phyloP scores from a whole-genome alignment of 1,140 invertebrate species.

The Meloidogyne exigua region DNA sequence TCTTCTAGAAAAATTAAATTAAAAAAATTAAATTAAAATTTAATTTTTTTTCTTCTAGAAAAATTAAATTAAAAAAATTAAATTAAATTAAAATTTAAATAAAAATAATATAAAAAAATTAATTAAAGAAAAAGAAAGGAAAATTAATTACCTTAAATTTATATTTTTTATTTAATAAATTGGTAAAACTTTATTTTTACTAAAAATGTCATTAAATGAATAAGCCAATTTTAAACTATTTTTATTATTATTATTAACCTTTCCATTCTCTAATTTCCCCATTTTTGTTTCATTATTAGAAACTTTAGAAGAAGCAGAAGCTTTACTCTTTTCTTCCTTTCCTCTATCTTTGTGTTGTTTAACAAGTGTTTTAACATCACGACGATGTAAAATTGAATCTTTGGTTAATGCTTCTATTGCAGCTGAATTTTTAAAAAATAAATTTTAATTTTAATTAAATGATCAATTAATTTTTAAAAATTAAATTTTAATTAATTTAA shows the following conservation, averaged over 20 bases:
- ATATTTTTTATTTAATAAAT: no score
- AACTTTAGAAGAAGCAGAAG: neutral
- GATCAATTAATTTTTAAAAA: no score
- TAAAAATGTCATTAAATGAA: no score
- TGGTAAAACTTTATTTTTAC: neutral
- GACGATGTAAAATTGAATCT: constrained; percentile 62
- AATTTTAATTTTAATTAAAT: neutral
- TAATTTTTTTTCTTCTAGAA: no score
- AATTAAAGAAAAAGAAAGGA: no score
- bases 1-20: no score
- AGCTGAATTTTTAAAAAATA: constrained; percentile 25
- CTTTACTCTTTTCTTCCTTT: constrained; percentile 26
- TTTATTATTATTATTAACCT: neutral
- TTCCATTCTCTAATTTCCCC: neutral
- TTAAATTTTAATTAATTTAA: no score
- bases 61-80: no score
- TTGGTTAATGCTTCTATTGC: constrained; percentile 63
- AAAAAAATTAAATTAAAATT: no score
- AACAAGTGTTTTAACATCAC: constrained; percentile 63
- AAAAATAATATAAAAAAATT: no score
- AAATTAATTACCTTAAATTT: neutral
- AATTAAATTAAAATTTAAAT: neutral
- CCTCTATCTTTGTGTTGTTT: constrained; percentile 59
- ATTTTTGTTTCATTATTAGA: neutral
- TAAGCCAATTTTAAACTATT: no score